phyloP scores from a whole-genome alignment of 2,888 invertebrate genomes.

The Aphidoletes aphidimyza region DNA sequence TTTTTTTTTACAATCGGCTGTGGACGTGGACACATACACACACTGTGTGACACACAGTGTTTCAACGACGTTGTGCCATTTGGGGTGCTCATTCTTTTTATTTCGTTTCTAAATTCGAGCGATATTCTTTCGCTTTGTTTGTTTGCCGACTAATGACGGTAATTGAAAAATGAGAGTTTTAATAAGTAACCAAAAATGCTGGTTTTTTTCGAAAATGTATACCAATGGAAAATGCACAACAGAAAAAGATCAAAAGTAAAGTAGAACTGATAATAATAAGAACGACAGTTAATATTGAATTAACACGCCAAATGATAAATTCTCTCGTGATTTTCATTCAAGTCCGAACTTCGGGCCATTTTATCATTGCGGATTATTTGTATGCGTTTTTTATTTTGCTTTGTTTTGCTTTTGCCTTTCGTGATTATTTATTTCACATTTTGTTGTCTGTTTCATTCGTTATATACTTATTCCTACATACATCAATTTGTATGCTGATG shows the following conservation, averaged over 20 bases:
- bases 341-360: too few species aligned
- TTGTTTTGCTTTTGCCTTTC: too few species aligned
- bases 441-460: constrained; percentile 16
- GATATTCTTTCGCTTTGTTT: not conserved
- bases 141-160: not conserved
- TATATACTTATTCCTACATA: not conserved
- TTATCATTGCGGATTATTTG: too few species aligned
- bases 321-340: too few species aligned
- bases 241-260: not conserved
- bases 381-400: too few species aligned
- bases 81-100: too few species aligned
- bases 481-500: not conserved
- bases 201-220: not conserved
- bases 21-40: not conserved
- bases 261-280: too few species aligned
- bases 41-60: too few species aligned
- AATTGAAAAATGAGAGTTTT: not conserved
- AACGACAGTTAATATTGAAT: too few species aligned
- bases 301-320: too few species aligned
- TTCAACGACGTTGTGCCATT: not conserved
- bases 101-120: too few species aligned
- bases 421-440: not conserved
- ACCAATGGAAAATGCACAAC: not conserved
- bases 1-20: not conserved
- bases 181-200: too few species aligned